Evolutionary conservation across 1,140 invertebrate species (phyloP), one percentile per base, ranked within the genome.

Genomic region (Papilio dardanus): DNA sequence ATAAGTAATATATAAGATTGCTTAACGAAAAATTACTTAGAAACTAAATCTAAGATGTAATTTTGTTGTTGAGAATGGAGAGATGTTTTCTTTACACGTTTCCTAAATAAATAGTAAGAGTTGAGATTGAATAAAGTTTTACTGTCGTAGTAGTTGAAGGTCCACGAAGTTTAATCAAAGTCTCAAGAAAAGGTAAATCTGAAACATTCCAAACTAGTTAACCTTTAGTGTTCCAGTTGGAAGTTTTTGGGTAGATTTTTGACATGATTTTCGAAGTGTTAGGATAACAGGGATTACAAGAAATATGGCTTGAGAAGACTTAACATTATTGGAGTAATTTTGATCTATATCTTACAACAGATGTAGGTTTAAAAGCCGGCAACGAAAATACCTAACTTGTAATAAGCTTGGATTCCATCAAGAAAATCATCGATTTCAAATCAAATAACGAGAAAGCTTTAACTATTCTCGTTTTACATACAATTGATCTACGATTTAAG

Each of bases 131-230:
- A 62, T 62, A 62, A 54, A 62, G 54, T 62, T 62, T 28, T 16
- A 62, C 24, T 16, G 54, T 62, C 54, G 54, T 24, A 10, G 21
- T 58, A 21, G 24, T 5, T 58, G 21, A 58, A 58, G 24, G 54
- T 62, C 54, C 24, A 19, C 42, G 4, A 24, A 62, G 54, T 62
- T 62, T 62, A 62, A 62, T 62, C 21, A 62, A 58, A 62, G 24
- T 62, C 54, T 6, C 10, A 12, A 10, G 54, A 30, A 62, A 28
- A 62, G 54, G 54, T 62, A 62, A 62, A 62, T 62, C 54, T 30
- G 54, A 14, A 30, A 62, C 54, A 62, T 62, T 62, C 54, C 54
- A 62, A 62, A 62, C 54, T 62, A 14, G 54, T 62, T 62, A 62
- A 62, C 54, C 54, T 62, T 62, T 62, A 62, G 10, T 58, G 54